phyloP scores from a whole-genome alignment of 2,113 vertebrate genomes.

The Indicator maculatus region DNA sequence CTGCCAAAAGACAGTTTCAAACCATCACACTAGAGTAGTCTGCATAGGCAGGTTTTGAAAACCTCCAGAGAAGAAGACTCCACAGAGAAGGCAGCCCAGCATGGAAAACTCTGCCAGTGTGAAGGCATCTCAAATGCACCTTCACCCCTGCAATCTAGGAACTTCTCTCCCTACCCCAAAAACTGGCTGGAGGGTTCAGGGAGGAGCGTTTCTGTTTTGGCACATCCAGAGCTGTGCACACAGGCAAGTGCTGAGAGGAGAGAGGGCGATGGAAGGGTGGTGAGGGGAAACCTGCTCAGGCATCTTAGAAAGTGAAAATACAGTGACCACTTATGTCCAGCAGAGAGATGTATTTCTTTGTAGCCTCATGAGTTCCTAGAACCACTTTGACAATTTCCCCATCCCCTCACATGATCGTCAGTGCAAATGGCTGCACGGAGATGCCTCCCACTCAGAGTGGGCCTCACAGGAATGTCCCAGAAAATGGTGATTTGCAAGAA shows the following conservation, averaged over 20 bases:
- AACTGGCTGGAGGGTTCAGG: not conserved
- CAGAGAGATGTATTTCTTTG: not conserved
- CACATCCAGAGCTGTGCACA: fast-evolving
- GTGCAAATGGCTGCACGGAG: not conserved
- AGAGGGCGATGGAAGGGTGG: not conserved
- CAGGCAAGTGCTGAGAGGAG: fast-evolving
- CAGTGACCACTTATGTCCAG: not conserved
- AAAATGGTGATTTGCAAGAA: not conserved
- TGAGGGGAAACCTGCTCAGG: fast-evolving
- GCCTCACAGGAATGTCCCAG: fast-evolving
- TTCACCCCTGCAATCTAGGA: not conserved
- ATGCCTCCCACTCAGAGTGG: fast-evolving
- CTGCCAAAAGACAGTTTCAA: too few relatives aligned
- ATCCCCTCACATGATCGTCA: fast-evolving
- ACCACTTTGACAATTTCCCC: not conserved
- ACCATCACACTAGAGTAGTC: too few relatives aligned
- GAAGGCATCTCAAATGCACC: fast-evolving
- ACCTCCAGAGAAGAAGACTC: too few relatives aligned
- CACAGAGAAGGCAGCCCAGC: not conserved
- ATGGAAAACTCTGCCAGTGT: not conserved
- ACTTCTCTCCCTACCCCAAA: not conserved
- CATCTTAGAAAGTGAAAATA: not conserved
- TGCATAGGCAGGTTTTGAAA: too few relatives aligned
- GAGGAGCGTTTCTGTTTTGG: fast-evolving
- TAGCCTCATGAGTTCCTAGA: not conserved